Base-by-base conservation (phyloP, 2,113 vertebrate genomes). In the Limanda limanda region DNA sequence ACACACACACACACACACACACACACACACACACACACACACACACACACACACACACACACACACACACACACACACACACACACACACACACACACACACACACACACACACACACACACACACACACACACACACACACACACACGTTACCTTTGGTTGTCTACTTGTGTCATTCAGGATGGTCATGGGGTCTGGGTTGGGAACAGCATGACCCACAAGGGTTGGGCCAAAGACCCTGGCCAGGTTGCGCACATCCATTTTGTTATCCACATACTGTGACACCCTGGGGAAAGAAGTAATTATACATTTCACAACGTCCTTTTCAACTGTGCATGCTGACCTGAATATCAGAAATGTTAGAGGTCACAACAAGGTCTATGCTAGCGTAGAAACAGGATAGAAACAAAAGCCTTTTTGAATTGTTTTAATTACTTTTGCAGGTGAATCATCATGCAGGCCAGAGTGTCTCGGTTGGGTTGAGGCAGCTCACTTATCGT, bases 141-240 rank as follows among this genome's bases (percentile, higher is more conserved):
- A 21, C 20, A 54, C 5, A n/a, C 47, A 15, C 27, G 27, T 74
- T 65, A 97, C 97, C 96, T 94, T 95, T 55, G 96, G 96, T 24
- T 98, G 97, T 15, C 95, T 91, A 51, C 92, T 97, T 0, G 95
- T 97, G 86, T 98, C 97, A 0, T 96, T 94, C 75, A 98, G 92
- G 69, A 98, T 93, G 0, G 93, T 96, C 95, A 97, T 86, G 0
- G 96, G 96, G 68, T 97, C 96, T 31, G 97, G 97, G 67, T 97
- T 95, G 7, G 96, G 91, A 4, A 96, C 94, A 0, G 96, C 96
- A 1, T 98, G 96, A 24, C 95, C 97, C 0, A 98, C 97, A 13
- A 98, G 92, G 0, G 97, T 98, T 10, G 97, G 97, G 2, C 97
- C 97, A 86, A 98, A 98, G 55, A 98, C 93, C 81, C 94, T 95